A percentile compares a stretch with the other conserved stretches of the same genome.
phyloP scores from a whole-genome alignment of 2,888 invertebrate species.

The Rhyacophila evoluta region DNA sequence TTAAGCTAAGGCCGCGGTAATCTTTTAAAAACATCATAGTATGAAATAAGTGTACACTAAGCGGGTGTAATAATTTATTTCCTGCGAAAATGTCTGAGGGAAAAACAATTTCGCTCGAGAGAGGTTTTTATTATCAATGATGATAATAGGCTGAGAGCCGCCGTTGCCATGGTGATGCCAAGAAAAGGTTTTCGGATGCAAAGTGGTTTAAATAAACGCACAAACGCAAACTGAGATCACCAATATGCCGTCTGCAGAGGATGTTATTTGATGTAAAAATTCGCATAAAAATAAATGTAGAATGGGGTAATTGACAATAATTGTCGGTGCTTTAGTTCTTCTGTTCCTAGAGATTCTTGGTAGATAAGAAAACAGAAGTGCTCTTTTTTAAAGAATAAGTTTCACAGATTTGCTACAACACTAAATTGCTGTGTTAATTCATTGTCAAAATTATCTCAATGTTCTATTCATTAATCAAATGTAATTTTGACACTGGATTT shows the following conservation, averaged over 20 bases:
- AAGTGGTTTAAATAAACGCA: constrained; percentile 16
- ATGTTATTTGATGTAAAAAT: constrained; percentile 19
- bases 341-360: background rate
- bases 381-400: background rate
- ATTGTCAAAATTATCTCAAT: too few relatives aligned
- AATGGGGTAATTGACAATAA: constrained; percentile 18
- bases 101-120: constrained; percentile 6
- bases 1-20: background rate
- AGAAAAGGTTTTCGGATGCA: constrained; percentile 22
- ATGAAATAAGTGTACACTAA: constrained; percentile 19
- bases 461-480: too few relatives aligned
- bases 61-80: background rate
- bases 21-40: constrained; percentile 18
- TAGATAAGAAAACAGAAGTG: background rate
- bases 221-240: constrained; percentile 19
- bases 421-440: too few relatives aligned
- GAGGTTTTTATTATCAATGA: constrained; percentile 24
- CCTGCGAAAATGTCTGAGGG: constrained; percentile 14
- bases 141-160: constrained; percentile 1
- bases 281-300: constrained; percentile 12
- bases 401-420: too few relatives aligned
- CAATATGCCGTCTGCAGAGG: constrained; percentile 4
- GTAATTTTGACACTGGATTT: too few relatives aligned
- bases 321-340: constrained; percentile 14
- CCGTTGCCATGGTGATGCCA: constrained; percentile 7